Evolutionary conservation across 1,140 invertebrate species (phyloP).

Genomic region (silkworm (Bombyx mori)): ASM3026992v2 NC_085119.1:11275501-11276000

Average conservation of each 20-base stretch:
- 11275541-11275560: constrained; percentile 72
- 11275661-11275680: constrained; percentile 74
- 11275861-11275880: constrained; percentile 55
- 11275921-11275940: constrained; percentile 64
- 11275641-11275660: constrained; percentile 74
- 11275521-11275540: constrained; percentile 64
- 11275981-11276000: too few relatives aligned
- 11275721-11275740: constrained; percentile 69
- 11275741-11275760: constrained; percentile 71
- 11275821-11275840: constrained; percentile 64
- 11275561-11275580: constrained; percentile 72
- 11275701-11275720: constrained; percentile 59
- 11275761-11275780: constrained; percentile 71
- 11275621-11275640: constrained; percentile 73
- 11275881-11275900: constrained; percentile 53
- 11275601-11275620: constrained; percentile 68
- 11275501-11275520: constrained; percentile 37
- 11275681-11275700: constrained; percentile 64
- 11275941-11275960: constrained; percentile 24
- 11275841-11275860: constrained; percentile 28
- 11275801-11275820: constrained; percentile 65
- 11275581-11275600: constrained; percentile 72
- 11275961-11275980: background rate
- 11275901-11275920: constrained; percentile 60
- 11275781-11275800: constrained; percentile 68